Percentiles rank a stretch among this genome's conserved stretches.
Evolutionary conservation across 37 sponge, comb jelly and placozoan species (phyloP).

Genomic region (Cladorhizidae sp.): DNA sequence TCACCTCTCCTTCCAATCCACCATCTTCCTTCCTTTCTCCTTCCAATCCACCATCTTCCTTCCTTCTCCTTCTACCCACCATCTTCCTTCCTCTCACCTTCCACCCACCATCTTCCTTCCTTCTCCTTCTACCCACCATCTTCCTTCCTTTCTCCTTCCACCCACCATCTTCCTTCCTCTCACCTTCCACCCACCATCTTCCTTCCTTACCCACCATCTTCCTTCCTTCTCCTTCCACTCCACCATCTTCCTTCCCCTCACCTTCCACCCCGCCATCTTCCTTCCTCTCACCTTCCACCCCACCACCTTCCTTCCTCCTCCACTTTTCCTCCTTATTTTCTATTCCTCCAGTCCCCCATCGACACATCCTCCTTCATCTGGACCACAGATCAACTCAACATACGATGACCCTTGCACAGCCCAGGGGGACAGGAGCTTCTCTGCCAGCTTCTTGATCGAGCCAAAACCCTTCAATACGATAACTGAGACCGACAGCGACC

Average conservation of each 20-base stretch:
- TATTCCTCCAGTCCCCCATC: not conserved
- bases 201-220: not conserved
- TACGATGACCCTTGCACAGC: constrained; percentile 4
- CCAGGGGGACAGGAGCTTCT: constrained; percentile 5
- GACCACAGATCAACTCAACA: not conserved
- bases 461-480: not conserved
- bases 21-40: not conserved
- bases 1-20: not conserved
- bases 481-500: not conserved
- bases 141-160: not conserved
- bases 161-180: not conserved
- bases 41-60: not conserved
- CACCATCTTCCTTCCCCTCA: not conserved
- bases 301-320: not conserved
- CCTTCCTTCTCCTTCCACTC: not conserved
- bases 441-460: not conserved
- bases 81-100: not conserved
- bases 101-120: not conserved
- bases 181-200: not conserved
- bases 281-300: not conserved
- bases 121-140: not conserved
- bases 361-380: not conserved
- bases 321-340: not conserved
- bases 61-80: not conserved
- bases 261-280: not conserved